Evolutionary conservation across 2,888 invertebrate species (phyloP).

Genomic region (Leistus spinibarbis): DNA sequence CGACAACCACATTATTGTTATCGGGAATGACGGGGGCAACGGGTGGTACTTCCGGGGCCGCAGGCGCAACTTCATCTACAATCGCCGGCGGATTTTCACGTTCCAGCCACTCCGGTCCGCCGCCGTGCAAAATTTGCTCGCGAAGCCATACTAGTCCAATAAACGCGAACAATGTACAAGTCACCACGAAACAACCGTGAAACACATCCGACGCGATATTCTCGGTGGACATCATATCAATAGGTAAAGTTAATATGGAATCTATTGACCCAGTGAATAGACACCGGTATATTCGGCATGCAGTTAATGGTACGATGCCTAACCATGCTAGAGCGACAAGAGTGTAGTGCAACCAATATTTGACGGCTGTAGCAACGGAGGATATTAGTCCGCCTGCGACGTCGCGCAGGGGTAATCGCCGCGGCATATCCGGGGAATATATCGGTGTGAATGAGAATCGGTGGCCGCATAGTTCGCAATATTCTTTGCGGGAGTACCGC

Average conservation of each 20-base stretch:
- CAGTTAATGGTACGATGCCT: constrained; percentile 93
- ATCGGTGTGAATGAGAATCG: constrained; percentile 98
- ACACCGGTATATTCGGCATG: constrained; percentile 93
- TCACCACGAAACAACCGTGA: constrained; percentile 95
- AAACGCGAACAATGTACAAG: constrained; percentile 93
- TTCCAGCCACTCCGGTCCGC: constrained; percentile 96
- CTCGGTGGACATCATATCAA: constrained; percentile 92
- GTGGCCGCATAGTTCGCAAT: constrained; percentile 97
- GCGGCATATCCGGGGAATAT: constrained; percentile 99
- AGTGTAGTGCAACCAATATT: constrained; percentile 97
- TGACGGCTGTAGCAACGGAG: constrained; percentile 89
- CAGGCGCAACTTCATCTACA: constrained; percentile 40
- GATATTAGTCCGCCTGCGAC: constrained; percentile 88
- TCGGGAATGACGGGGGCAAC: constrained; percentile 46
- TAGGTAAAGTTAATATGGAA: constrained; percentile 82
- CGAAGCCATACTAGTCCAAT: constrained; percentile 97
- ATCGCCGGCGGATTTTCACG: constrained; percentile 66
- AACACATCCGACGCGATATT: constrained; percentile 93
- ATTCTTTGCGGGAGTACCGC: constrained; percentile 97
- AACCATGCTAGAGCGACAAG: constrained; percentile 97
- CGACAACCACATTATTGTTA: constrained; percentile 55
- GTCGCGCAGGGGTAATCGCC: constrained; percentile 90
- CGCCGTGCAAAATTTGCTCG: constrained; percentile 97
- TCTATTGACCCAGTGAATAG: constrained; percentile 91
- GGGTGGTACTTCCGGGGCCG: constrained; percentile 42